Conservation (phyloP, 2,888 invertebrate species). For the Drosophila ustulata region DNA sequence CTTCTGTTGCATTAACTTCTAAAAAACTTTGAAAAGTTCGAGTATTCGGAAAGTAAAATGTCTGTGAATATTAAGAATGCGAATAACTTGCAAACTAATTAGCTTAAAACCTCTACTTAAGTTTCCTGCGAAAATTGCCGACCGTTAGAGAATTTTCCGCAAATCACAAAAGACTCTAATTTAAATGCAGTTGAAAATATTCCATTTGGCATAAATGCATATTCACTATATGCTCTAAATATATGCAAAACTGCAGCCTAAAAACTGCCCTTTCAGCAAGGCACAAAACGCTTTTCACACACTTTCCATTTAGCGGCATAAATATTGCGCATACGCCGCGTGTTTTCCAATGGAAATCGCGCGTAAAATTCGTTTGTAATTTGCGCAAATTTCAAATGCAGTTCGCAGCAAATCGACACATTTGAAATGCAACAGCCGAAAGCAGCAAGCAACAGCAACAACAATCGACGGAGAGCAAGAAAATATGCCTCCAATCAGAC, state of each 20-base stretch:
- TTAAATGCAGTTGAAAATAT: background rate
- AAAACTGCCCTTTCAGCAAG: background rate
- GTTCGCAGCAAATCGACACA: constrained; percentile 5
- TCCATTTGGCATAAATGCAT: background rate
- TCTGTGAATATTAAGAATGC: too few species aligned
- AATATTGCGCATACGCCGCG: constrained; percentile 42
- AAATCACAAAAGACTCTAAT: background rate
- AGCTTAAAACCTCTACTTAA: too few species aligned
- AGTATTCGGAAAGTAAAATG: too few species aligned
- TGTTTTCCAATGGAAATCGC: constrained; percentile 36
- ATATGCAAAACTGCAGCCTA: background rate
- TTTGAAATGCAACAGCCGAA: constrained; percentile 42
- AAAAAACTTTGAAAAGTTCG: too few species aligned
- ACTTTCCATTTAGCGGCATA: background rate
- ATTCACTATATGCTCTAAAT: background rate
- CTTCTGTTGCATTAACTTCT: too few species aligned
- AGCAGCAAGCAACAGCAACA: constrained; percentile 32
- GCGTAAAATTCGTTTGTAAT: constrained; percentile 39
- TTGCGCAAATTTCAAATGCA: constrained; percentile 51
- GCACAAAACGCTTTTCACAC: background rate
- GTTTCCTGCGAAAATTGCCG: too few species aligned
- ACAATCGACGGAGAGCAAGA: constrained; percentile 35
- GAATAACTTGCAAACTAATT: too few species aligned
- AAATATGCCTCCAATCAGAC: constrained; percentile 51
- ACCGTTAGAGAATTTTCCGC: background rate